phyloP scores from a whole-genome alignment of 1,140 invertebrate species.

The Nebria ingens region DNA sequence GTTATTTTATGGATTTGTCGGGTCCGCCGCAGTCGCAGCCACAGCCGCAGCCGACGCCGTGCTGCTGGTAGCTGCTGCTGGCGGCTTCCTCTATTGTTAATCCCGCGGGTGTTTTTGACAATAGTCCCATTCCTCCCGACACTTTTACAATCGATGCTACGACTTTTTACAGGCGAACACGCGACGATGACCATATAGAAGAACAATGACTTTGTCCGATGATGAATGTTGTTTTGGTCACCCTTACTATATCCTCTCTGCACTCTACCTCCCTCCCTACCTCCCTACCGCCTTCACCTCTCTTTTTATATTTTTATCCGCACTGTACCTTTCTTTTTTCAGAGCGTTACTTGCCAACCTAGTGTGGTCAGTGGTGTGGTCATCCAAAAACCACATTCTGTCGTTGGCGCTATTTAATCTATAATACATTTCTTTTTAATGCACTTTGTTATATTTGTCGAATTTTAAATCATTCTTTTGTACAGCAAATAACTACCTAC shows the following conservation, averaged over 20 bases:
- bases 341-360: too few species aligned
- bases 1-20: constrained; percentile 5
- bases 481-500: too few species aligned
- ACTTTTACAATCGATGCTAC: constrained; percentile 2
- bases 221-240: constrained; percentile 6
- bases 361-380: too few species aligned
- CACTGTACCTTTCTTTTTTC: too few species aligned
- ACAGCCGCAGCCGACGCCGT: neutral
- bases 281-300: neutral
- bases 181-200: neutral
- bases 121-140: neutral
- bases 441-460: too few species aligned
- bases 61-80: neutral
- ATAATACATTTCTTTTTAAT: too few species aligned
- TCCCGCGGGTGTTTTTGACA: neutral
- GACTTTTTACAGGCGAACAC: neutral
- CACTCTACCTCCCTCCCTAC: neutral
- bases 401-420: too few species aligned
- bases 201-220: neutral
- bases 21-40: neutral
- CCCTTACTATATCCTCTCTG: neutral
- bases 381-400: too few species aligned
- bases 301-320: too few species aligned
- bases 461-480: too few species aligned
- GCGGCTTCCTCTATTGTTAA: neutral